phyloP scores from a whole-genome alignment of 2,797 vertebrate species.

The Sternarchorhynchus goeldii region DNA sequence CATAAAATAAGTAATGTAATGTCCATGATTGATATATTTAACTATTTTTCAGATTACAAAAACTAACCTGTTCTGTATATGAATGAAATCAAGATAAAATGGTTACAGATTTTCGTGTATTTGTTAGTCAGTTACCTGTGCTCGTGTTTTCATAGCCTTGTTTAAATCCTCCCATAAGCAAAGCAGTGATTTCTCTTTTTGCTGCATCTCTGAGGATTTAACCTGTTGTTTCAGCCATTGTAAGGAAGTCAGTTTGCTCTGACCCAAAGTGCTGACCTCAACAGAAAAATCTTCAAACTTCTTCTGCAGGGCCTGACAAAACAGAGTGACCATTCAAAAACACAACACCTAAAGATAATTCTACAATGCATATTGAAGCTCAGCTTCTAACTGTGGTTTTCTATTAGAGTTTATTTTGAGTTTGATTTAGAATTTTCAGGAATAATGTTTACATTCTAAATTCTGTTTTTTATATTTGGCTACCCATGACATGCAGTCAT shows the following conservation, averaged over 20 bases:
- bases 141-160: slow-evolving; percentile 70
- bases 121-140: slow-evolving; percentile 70
- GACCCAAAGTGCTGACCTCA: slow-evolving; percentile 78
- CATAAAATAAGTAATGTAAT: neutral
- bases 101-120: neutral
- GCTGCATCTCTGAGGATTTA: slow-evolving; percentile 67
- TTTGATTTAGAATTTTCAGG: neutral
- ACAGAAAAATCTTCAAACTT: slow-evolving; percentile 81
- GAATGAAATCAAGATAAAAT: neutral
- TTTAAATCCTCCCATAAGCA: slow-evolving; percentile 79
- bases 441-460: neutral
- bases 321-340: neutral
- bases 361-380: neutral
- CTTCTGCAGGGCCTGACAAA: slow-evolving; percentile 80
- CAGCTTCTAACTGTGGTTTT: neutral
- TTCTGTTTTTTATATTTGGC: too few species aligned
- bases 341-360: neutral
- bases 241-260: slow-evolving; percentile 73
- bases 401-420: neutral
- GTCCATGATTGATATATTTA: too few species aligned
- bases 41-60: too few species aligned
- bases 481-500: neutral
- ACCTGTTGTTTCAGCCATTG: slow-evolving; percentile 71
- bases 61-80: too few species aligned
- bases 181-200: slow-evolving; percentile 67